Percentiles rank a stretch among this genome's conserved stretches.
Conservation (phyloP, 2,797 vertebrate genomes). For the Pitangus sulphuratus region DNA sequence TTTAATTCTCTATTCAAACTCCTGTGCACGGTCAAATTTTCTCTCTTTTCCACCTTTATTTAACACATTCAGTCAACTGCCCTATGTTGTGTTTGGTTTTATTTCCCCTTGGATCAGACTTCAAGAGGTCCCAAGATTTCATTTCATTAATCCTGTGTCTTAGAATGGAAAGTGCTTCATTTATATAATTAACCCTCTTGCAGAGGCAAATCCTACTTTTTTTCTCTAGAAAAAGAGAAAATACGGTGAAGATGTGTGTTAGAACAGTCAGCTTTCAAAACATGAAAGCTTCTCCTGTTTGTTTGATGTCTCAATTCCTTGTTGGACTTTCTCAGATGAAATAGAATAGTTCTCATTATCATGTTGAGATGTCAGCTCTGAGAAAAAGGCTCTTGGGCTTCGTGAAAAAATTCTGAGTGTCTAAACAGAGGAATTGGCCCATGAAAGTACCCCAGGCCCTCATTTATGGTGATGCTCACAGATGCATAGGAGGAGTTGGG, state of each 20-base stretch:
- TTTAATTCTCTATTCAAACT: background rate
- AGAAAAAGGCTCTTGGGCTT: background rate
- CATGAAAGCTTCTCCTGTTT: slow-evolving; percentile 1
- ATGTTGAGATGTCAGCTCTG: background rate
- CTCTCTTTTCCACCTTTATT: background rate
- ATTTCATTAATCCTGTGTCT: background rate
- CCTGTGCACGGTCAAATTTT: background rate
- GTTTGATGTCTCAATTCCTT: slow-evolving; percentile 26
- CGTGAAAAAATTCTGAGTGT: background rate
- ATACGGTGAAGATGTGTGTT: background rate
- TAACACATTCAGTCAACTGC: background rate
- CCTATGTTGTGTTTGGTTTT: background rate
- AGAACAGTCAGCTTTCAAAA: slow-evolving; percentile 6
- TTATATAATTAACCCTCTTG: slow-evolving; percentile 7
- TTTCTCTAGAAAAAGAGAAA: background rate
- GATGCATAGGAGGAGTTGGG: background rate
- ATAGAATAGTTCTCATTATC: background rate
- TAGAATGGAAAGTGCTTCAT: background rate
- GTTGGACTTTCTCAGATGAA: slow-evolving; percentile 1
- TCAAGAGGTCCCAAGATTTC: background rate
- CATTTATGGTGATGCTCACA: background rate
- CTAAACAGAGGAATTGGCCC: background rate
- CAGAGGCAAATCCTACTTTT: background rate
- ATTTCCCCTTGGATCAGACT: background rate
- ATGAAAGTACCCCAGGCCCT: background rate